phyloP scores from a whole-genome alignment of 2,888 invertebrate species.

The Pherbina coryleti region DNA sequence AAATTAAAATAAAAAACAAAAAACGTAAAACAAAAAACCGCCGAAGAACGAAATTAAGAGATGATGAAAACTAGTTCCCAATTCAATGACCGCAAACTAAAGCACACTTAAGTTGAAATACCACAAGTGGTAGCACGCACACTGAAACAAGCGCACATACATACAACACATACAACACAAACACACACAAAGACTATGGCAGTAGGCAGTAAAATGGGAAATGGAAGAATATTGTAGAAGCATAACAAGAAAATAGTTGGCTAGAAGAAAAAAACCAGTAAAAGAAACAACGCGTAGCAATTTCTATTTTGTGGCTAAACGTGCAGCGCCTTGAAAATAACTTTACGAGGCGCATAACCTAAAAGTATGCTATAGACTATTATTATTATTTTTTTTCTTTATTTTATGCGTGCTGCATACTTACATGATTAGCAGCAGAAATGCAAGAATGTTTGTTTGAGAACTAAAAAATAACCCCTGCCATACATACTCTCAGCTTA shows the following conservation, averaged over 20 bases:
- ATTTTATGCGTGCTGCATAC: no score
- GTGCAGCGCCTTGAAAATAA: neutral
- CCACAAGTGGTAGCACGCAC: neutral
- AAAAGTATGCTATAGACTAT: no score
- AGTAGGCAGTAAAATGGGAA: neutral
- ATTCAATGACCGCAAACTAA: conserved; percentile 7
- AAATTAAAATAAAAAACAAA: no score
- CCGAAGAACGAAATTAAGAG: neutral
- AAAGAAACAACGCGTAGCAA: neutral
- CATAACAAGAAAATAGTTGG: no score
- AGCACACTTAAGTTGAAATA: conserved; percentile 4
- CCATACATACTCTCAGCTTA: no score
- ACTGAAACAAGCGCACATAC: neutral
- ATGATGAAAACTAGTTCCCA: conserved; percentile 1
- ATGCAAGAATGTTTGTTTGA: no score
- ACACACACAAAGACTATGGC: neutral
- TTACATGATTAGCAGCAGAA: no score
- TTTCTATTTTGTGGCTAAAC: neutral
- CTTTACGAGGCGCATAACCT: neutral
- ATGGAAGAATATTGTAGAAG: no score
- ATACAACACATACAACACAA: neutral
- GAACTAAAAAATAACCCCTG: no score
- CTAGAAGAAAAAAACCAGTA: neutral
- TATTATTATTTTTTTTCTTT: no score
- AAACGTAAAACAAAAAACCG: neutral